Percentiles rank a stretch among this genome's conserved stretches.
Conservation (phyloP, 1,140 invertebrate species). For the Cydia splendana region DNA sequence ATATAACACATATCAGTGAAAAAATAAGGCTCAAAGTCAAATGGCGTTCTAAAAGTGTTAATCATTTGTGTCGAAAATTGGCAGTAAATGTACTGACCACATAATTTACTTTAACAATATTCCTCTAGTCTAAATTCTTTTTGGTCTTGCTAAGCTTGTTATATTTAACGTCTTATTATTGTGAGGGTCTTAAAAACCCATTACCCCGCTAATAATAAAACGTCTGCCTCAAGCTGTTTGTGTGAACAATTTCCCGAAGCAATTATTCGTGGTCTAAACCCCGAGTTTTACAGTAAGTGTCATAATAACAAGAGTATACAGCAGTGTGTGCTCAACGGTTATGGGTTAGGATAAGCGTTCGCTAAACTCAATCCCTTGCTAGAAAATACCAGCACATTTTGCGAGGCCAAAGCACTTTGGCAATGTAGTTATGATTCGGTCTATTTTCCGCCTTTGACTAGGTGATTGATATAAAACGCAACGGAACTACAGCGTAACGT, state of each 20-base stretch:
- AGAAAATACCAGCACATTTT: conserved; percentile 4
- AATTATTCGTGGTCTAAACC: conserved; percentile 8
- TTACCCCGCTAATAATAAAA: not conserved
- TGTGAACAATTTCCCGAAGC: not conserved
- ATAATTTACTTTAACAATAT: too few relatives aligned
- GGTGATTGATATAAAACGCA: too few relatives aligned
- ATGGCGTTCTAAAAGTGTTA: too few relatives aligned
- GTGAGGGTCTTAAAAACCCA: not conserved
- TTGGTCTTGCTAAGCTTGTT: not conserved
- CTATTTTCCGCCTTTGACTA: not conserved
- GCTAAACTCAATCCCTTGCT: conserved; percentile 4
- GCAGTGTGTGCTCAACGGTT: conserved; percentile 8
- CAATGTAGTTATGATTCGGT: not conserved
- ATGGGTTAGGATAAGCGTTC: not conserved
- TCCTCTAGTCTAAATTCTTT: too few relatives aligned
- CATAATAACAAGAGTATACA: conserved; percentile 4
- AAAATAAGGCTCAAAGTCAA: too few relatives aligned
- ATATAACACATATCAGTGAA: too few relatives aligned
- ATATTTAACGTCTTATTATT: not conserved
- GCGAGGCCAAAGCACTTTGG: not conserved
- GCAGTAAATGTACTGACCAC: too few relatives aligned
- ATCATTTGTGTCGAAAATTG: too few relatives aligned
- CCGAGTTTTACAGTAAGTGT: not conserved
- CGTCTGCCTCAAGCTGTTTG: not conserved
- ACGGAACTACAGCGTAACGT: too few relatives aligned